phyloP scores from a whole-genome alignment of 2,113 vertebrate species.

The Crotalus horridus region DNA sequence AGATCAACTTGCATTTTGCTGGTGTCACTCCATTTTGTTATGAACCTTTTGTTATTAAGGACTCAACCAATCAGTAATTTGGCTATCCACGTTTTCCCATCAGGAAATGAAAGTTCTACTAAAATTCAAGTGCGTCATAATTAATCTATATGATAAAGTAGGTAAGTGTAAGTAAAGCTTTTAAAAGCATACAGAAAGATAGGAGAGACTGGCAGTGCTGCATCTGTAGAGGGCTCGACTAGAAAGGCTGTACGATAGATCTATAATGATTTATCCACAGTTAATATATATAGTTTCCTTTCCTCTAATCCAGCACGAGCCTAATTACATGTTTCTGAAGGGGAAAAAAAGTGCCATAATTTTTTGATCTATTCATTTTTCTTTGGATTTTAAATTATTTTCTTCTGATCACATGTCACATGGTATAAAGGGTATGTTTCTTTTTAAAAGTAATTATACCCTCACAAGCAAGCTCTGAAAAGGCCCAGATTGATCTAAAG shows the following conservation, averaged over 20 bases:
- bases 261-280: too few species aligned
- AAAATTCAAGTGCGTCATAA: neutral
- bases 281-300: neutral
- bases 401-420: neutral
- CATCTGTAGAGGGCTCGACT: neutral
- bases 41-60: neutral
- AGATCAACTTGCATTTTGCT: neutral
- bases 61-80: neutral
- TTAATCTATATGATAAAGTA: neutral
- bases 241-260: neutral
- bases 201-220: neutral
- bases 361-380: neutral
- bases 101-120: neutral
- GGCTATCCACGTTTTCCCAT: neutral
- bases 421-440: neutral
- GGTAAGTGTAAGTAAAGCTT: neutral
- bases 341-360: neutral
- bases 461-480: neutral
- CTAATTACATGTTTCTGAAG: neutral
- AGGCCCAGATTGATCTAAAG: neutral
- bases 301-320: neutral
- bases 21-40: neutral
- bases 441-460: neutral
- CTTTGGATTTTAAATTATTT: neutral
- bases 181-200: neutral